Percentiles rank a stretch among this genome's conserved stretches.
phyloP scores from a whole-genome alignment of 2,797 vertebrate species.

The Pteropus rufus region DNA sequence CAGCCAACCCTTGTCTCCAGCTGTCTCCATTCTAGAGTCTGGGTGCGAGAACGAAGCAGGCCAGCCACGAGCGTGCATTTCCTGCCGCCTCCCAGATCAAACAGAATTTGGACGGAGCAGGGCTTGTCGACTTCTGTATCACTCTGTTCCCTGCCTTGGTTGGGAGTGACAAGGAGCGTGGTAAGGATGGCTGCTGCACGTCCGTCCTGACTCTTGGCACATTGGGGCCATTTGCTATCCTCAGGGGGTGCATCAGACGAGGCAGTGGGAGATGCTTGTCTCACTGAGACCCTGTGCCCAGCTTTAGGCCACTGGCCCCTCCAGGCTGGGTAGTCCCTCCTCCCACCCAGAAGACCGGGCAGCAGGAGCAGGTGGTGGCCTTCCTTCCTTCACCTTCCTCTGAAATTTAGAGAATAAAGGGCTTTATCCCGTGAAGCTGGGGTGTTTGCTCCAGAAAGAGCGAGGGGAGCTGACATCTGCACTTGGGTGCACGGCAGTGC shows the following conservation, averaged over 20 bases:
- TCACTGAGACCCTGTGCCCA: neutral
- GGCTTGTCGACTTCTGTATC: neutral
- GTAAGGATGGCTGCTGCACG: neutral
- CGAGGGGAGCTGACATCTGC: neutral
- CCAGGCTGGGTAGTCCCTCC: neutral
- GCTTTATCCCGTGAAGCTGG: rapidly evolving
- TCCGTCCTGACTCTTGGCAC: neutral
- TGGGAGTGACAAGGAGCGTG: neutral
- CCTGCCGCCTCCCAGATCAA: neutral
- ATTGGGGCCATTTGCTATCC: neutral
- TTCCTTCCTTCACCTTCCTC: neutral
- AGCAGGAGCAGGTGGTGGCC: neutral
- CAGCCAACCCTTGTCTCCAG: rapidly evolving
- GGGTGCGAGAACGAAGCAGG: neutral
- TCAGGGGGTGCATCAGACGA: neutral
- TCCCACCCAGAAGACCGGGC: neutral
- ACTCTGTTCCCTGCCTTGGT: neutral
- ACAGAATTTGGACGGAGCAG: neutral
- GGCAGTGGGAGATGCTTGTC: neutral
- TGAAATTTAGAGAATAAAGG: neutral
- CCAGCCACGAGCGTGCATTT: neutral
- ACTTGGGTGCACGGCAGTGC: neutral
- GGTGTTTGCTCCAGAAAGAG: neutral
- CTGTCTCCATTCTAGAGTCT: neutral
- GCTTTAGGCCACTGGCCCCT: neutral